Evolutionary conservation across 2,113 vertebrate species (phyloP).

Genomic region (Tamias sibiricus): DNA sequence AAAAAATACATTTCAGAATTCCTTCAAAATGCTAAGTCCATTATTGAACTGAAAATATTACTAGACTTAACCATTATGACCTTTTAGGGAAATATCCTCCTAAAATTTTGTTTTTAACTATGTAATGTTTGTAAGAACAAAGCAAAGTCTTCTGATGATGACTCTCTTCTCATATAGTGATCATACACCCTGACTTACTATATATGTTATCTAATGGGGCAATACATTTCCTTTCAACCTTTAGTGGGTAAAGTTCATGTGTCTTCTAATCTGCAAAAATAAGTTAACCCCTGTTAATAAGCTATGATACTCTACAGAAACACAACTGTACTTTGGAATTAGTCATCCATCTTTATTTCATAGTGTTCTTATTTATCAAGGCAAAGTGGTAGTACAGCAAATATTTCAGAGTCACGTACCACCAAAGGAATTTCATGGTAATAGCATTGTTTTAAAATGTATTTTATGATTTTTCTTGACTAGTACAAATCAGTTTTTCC

Average conservation of each 20-base stretch:
- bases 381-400: background rate
- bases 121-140: background rate
- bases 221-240: slow-evolving; percentile 58
- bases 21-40: background rate
- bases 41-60: slow-evolving; percentile 15
- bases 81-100: background rate
- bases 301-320: slow-evolving; percentile 66
- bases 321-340: slow-evolving; percentile 70
- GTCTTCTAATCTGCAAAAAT: slow-evolving; percentile 72
- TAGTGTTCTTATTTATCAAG: slow-evolving; percentile 14
- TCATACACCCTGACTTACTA: background rate
- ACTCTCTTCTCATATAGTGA: background rate
- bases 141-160: slow-evolving; percentile 4
- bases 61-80: slow-evolving; percentile 8
- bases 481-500: background rate
- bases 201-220: background rate
- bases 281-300: slow-evolving; percentile 61
- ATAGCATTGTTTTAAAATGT: background rate
- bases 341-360: slow-evolving; percentile 34
- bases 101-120: background rate
- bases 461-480: background rate
- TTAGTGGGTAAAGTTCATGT: slow-evolving; percentile 69
- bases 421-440: background rate
- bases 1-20: background rate
- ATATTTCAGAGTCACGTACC: background rate